Evolutionary conservation across 2,113 vertebrate species (phyloP).

Genomic region (Brachyhypopomus occidentalis): DNA sequence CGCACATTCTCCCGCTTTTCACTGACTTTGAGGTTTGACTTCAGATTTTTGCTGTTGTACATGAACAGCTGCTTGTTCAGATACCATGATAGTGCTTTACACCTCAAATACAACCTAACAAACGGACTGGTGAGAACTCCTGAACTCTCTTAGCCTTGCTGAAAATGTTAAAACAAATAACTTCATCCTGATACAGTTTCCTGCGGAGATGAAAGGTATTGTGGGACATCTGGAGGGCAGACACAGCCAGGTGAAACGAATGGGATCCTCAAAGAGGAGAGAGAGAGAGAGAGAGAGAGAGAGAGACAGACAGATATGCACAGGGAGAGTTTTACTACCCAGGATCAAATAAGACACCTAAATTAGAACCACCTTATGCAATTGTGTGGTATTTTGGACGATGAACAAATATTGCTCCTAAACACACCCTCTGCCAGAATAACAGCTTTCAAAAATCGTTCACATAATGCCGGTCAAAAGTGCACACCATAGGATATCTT

Average conservation of each 20-base stretch:
- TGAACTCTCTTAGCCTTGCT: constrained; percentile 32
- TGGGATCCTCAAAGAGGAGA: constrained; percentile 42
- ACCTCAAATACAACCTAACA: constrained; percentile 33
- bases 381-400: constrained; percentile 47
- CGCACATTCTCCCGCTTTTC: not conserved
- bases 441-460: constrained; percentile 19
- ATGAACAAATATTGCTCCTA: constrained; percentile 42
- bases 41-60: not conserved
- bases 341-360: constrained; percentile 47
- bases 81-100: constrained; percentile 21
- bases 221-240: constrained; percentile 56
- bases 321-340: constrained; percentile 18
- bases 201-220: constrained; percentile 54
- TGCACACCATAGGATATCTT: constrained; percentile 29
- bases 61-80: constrained; percentile 13
- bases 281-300: constrained; percentile 21
- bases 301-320: not conserved
- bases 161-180: constrained; percentile 55
- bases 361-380: constrained; percentile 50
- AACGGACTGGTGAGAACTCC: constrained; percentile 29
- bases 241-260: constrained; percentile 52
- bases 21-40: not conserved
- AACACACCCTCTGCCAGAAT: constrained; percentile 34
- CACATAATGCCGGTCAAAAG: constrained; percentile 50
- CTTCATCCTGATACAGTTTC: constrained; percentile 49